Evolutionary conservation across 2,113 vertebrate species (phyloP), one percentile per base, ranked within the genome.

Genomic region (Xyrauchen texanus): DNA sequence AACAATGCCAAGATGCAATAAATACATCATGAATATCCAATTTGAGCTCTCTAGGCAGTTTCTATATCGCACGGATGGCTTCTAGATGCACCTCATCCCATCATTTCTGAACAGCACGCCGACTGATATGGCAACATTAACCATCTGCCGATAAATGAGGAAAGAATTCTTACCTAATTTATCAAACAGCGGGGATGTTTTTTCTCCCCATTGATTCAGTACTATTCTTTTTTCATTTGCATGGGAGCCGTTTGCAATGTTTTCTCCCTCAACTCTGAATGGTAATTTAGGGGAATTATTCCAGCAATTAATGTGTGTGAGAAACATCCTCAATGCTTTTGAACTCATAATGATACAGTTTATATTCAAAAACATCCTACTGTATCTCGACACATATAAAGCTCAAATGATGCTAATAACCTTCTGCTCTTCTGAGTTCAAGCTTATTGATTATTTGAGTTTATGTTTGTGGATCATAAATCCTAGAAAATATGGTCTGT

Each of bases 101-200:
- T 78, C 68, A 69, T 81, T 84, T 84, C 53, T 78, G 49, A 84
- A 74, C 82, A 81, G 82, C 79, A 65, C 49, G 69, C 70, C 55
- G 61, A 69, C 79, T 51, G 64, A 71, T 78, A 74, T 81, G 71
- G 79, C 79, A 78, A 74, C 82, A 81, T 84, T 78, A 84, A 81
- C 82, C 82, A 84, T 84, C 82, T 84, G 79, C 68, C 79, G 46
- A 84, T 74, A 77, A 81, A 84, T 45, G 75, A 68, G 79, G 16
- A 44, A 57, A 55, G 79, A 57, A 74, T 74, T 81, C 74, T 63
- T 75, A 78, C 55, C 70, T 81, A 81, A 81, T 81, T 81, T 81
- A 78, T 61, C 79, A 68, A 78, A 51, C 82, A 78, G 82, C 79
- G 11, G 82, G 82, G 55, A 77, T 62, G 63, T 68, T 81, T 73